Evolutionary conservation across 2,888 invertebrate genomes (phyloP).

Genomic region (Acanthopleura granulata): DNA sequence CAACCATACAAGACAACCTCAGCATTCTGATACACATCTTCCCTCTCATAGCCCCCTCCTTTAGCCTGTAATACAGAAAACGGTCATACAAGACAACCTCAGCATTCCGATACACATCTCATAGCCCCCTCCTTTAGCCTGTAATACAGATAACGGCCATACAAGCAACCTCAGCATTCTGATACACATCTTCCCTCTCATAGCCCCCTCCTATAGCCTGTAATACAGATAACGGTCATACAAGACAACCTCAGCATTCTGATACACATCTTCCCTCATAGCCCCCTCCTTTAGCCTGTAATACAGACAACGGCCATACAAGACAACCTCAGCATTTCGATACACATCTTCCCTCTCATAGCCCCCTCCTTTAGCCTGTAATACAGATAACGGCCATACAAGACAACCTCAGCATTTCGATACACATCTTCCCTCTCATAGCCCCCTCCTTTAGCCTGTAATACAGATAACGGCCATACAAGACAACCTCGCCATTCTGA

Average conservation of each 20-base stretch:
- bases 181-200: conserved; percentile 96
- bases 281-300: conserved; percentile 92
- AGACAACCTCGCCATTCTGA: too few relatives aligned
- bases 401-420: too few relatives aligned
- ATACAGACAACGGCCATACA: too few relatives aligned
- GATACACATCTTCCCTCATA: conserved; percentile 97
- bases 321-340: too few relatives aligned
- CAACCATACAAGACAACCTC: conserved; percentile 84
- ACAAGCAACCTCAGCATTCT: conserved; percentile 94
- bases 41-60: conserved; percentile 98
- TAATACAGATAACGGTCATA: conserved; percentile 25
- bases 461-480: too few relatives aligned
- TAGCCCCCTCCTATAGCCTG: conserved; percentile 97
- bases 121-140: conserved; percentile 97
- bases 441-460: too few relatives aligned
- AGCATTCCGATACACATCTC: conserved; percentile 97
- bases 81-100: conserved; percentile 84
- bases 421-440: too few relatives aligned
- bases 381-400: too few relatives aligned
- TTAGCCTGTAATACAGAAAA: conserved; percentile 78
- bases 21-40: conserved; percentile 96
- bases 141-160: conserved; percentile 92
- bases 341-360: too few relatives aligned
- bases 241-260: conserved; percentile 89
- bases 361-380: too few relatives aligned